These are phyloP conservation scores for Lethenteron reissneri DNA, from an alignment of 2,113 vertebrate genomes.

Conservation along the genomic window DNA sequence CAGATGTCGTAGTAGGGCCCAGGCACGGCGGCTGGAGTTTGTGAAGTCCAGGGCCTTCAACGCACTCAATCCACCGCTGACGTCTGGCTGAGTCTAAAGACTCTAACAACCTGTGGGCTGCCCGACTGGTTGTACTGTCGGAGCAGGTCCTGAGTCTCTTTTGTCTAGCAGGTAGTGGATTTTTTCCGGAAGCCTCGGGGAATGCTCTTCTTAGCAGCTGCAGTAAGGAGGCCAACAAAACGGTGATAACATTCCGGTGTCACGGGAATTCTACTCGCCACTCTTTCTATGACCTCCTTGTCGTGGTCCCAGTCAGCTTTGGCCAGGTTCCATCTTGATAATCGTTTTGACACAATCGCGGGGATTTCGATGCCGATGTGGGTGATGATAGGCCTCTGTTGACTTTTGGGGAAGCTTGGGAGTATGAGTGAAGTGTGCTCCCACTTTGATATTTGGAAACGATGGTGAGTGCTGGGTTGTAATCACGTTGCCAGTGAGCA, in stretches of 20 bases:
- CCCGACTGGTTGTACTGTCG: neutral
- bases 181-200: neutral
- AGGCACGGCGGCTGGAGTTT: neutral
- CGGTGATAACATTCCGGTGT: neutral
- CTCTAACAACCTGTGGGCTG: neutral
- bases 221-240: neutral
- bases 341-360: neutral
- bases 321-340: neutral
- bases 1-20: neutral
- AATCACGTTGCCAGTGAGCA: neutral
- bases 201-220: neutral
- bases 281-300: neutral
- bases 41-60: neutral
- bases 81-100: neutral
- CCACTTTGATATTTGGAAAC: neutral
- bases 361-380: neutral
- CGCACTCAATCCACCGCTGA: neutral
- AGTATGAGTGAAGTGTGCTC: neutral
- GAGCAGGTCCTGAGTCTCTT: neutral
- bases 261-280: neutral
- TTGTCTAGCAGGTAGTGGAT: neutral
- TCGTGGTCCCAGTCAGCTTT: neutral
- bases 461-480: neutral
- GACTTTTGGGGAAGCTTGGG: neutral
- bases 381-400: neutral